Evolutionary conservation across 1,140 invertebrate genomes (phyloP), one percentile per base, ranked within the genome.

Genomic region (Diploscapter pachys): DNA sequence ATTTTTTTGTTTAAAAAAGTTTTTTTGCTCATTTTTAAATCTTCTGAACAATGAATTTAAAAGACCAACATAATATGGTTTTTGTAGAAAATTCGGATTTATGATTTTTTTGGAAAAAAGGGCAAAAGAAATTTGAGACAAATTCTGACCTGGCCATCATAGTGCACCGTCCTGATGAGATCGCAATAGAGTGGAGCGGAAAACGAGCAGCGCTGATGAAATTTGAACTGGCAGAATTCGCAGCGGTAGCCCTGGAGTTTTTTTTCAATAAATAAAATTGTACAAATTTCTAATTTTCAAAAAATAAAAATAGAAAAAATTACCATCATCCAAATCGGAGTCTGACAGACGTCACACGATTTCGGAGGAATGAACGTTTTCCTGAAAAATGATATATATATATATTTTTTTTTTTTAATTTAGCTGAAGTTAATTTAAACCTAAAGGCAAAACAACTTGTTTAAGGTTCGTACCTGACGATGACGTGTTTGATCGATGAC

Each of bases 201-300:
- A 4, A 65, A 72, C 5, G 73, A 80, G 63, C 79, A 80, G 62
- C 72, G 64, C 65, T 76, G 75, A 63, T 80, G 79, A 56, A 80
- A 80, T 52, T 80, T 80, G 68, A 80, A 77, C 61, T 74, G 75
- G 68, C 79, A 80, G 6, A 80, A 65, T 68, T 80, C 79, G 63
- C 79, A 80, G 54, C 79, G 72, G 66, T 59, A 80, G 11, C 79
- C 79, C 68, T 74, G 31, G 31, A 31, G 31, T 48, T 11, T 51
- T 51, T 31, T 31, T 52, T 13, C 51, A 31, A 31, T 31, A 31
- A 31, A 31, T 31, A 31, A n/a, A 31, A 31, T 31, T 31, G 31
- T 31, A 31, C 31, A 31, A 31, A 31, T 31, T 31, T 31, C 31
- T 31, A 31, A 31, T 31, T 31, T 31, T 31, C 31, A 31, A 31